These are phyloP conservation scores for Loriculus beryllinus DNA, from an alignment of 2,797 vertebrate species.

Conservation along the genomic window DNA sequence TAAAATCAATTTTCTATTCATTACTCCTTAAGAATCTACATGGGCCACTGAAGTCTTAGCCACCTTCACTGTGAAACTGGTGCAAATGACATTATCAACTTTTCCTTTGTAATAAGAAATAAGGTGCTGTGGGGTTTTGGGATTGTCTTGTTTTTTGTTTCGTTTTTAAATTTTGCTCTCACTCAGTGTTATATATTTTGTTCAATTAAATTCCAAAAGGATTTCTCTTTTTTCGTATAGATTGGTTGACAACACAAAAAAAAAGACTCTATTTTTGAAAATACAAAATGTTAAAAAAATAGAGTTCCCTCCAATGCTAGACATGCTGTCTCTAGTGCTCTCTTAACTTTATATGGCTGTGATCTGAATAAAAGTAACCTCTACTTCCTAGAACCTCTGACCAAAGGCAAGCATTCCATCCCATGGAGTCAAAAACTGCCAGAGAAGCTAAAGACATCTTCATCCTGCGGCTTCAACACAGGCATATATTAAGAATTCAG, in stretches of 20 bases:
- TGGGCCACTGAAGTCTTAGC: neutral
- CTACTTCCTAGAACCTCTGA: neutral
- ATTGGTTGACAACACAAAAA: neutral
- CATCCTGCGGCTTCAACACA: neutral
- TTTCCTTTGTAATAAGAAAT: neutral
- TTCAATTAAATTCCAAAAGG: neutral
- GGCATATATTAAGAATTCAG: neutral
- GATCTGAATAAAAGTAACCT: neutral
- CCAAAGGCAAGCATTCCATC: neutral
- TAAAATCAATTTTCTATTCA: neutral
- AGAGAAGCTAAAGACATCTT: neutral
- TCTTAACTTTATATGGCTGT: neutral
- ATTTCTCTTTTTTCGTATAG: neutral
- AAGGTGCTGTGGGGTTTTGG: accelerated
- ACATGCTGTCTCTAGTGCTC: neutral
- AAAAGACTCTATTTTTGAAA: neutral
- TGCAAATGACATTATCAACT: neutral
- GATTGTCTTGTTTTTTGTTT: neutral
- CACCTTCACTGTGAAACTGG: neutral
- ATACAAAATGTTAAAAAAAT: neutral
- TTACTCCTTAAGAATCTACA: neutral
- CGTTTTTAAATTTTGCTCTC: neutral
- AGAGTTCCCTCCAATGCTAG: neutral
- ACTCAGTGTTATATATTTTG: neutral
- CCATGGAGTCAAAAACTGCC: neutral